These are phyloP conservation scores for Drepanosiphum platanoidis DNA, from an alignment of 2,888 invertebrate genomes.

Conservation along the genomic window DNA sequence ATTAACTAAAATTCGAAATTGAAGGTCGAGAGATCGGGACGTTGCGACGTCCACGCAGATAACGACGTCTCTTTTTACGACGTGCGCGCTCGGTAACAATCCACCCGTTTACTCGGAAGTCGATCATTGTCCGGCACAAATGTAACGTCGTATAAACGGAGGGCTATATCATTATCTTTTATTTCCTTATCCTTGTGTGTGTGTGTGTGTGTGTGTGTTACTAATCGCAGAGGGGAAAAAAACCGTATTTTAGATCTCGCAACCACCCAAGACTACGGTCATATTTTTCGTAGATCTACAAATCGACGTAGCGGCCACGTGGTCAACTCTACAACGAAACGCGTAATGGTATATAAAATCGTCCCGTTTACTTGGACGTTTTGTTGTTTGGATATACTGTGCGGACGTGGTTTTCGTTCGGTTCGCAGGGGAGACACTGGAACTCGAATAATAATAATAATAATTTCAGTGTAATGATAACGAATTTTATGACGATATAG, in stretches of 20 bases:
- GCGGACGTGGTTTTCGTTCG: too few relatives aligned
- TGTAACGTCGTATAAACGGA: background rate
- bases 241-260: background rate
- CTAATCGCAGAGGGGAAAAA: background rate
- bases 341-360: background rate
- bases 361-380: too few relatives aligned
- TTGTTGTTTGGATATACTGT: too few relatives aligned
- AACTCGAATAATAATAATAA: background rate
- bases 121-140: background rate
- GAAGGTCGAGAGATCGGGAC: background rate
- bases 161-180: background rate
- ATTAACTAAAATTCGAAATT: conserved; percentile 13
- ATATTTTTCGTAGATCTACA: background rate
- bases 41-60: background rate
- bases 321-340: background rate
- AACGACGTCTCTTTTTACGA: background rate
- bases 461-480: background rate
- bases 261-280: background rate
- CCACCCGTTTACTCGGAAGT: background rate
- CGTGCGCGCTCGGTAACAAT: background rate
- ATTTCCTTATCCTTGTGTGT: background rate
- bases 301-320: background rate
- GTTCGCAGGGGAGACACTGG: background rate
- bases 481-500: too few relatives aligned
- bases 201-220: too few relatives aligned